Conservation (phyloP, 1,140 invertebrate genomes). For the Kradibia gibbosae region DNA sequence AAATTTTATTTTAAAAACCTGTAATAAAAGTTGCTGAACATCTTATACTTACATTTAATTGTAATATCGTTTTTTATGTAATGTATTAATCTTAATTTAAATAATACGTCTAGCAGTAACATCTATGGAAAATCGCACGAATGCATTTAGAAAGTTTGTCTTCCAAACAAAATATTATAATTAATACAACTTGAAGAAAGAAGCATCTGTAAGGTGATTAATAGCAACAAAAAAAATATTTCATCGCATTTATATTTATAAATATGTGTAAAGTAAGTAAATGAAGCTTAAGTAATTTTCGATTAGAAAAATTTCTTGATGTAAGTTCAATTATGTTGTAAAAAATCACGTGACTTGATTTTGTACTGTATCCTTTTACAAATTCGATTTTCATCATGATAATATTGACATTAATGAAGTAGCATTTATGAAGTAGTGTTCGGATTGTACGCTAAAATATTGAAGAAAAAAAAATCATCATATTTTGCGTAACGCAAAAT, state of each 20-base stretch:
- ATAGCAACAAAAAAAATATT: not conserved
- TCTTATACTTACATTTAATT: not conserved
- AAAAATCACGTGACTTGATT: no score
- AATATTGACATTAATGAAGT: no score
- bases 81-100: not conserved
- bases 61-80: not conserved
- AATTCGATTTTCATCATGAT: no score
- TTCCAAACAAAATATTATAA: not conserved
- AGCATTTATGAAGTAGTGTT: no score
- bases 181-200: not conserved
- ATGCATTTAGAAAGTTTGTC: not conserved
- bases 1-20: not conserved
- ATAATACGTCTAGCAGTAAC: no score
- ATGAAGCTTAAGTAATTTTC: not conserved
- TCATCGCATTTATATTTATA: not conserved
- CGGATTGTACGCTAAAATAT: no score
- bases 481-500: no score
- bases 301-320: no score
- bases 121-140: not conserved
- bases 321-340: no score
- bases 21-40: not conserved
- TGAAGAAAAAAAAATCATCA: no score
- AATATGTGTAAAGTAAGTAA: not conserved
- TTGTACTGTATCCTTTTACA: no score
- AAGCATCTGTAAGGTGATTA: not conserved